These are phyloP conservation scores for Macropodus opercularis DNA, from an alignment of 2,797 vertebrate genomes.

Conservation along the genomic window DNA sequence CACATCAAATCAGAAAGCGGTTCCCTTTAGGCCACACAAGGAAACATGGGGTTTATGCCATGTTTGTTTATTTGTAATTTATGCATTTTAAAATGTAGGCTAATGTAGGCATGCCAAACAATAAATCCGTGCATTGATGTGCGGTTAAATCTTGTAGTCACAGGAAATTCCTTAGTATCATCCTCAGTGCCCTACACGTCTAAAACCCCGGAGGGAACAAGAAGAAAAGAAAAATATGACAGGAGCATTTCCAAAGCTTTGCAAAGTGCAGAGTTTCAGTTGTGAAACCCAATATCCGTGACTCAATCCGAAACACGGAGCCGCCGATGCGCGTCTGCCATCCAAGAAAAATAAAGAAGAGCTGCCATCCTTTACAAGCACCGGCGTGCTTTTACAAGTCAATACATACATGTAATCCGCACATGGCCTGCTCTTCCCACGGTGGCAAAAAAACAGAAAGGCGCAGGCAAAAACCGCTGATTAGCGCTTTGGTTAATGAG, in stretches of 20 bases:
- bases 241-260: constrained; percentile 48
- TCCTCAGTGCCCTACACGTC: constrained; percentile 51
- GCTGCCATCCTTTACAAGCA: constrained; percentile 40
- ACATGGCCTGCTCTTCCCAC: constrained; percentile 22
- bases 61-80: neutral
- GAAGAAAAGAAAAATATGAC: neutral
- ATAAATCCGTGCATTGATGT: neutral
- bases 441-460: constrained; percentile 4
- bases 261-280: constrained; percentile 39
- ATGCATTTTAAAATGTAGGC: neutral
- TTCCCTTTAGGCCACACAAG: neutral
- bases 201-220: constrained; percentile 19
- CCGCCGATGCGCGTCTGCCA: constrained; percentile 47
- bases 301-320: constrained; percentile 56
- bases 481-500: constrained; percentile 71
- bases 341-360: constrained; percentile 52
- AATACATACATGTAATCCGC: constrained; percentile 45
- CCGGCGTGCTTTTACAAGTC: constrained; percentile 57
- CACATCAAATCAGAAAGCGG: neutral
- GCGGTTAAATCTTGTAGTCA: constrained; percentile 13
- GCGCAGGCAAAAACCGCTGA: constrained; percentile 41
- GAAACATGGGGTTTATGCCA: neutral
- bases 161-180: constrained; percentile 59
- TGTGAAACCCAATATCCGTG: constrained; percentile 69
- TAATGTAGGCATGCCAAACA: neutral